These are phyloP conservation scores for Litoditis marina DNA, from an alignment of 2,888 invertebrate genomes.

Conservation along the genomic window DNA sequence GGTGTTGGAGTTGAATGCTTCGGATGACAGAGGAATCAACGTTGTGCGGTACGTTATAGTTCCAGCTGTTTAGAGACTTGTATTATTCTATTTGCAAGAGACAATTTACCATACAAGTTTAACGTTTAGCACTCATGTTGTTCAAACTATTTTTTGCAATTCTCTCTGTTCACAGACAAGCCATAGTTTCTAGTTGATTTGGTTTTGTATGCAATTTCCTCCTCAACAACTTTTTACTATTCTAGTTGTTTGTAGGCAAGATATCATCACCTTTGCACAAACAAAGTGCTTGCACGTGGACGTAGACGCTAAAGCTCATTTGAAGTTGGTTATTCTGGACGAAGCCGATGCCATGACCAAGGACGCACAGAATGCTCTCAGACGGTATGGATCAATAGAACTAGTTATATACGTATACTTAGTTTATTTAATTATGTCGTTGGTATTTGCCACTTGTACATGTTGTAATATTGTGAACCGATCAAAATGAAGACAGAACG, in stretches of 20 bases:
- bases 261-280: conserved; percentile 38
- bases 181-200: too few relatives aligned
- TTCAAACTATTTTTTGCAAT: too few relatives aligned
- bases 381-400: conserved; percentile 74
- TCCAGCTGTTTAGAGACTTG: too few relatives aligned
- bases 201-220: too few relatives aligned
- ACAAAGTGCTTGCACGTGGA: conserved; percentile 73
- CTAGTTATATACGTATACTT: not conserved
- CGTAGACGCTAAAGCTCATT: conserved; percentile 6
- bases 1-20: conserved; percentile 88
- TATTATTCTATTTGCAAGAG: too few relatives aligned
- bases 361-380: conserved; percentile 96
- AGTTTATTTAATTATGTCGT: not conserved
- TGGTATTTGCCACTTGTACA: not conserved
- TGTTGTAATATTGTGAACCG: not conserved
- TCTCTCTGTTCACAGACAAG: too few relatives aligned
- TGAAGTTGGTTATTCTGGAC: conserved; percentile 91
- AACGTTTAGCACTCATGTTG: too few relatives aligned
- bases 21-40: conserved; percentile 82
- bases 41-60: conserved; percentile 25
- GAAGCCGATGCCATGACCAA: conserved; percentile 99
- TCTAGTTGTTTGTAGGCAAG: conserved; percentile 26
- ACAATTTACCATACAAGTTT: too few relatives aligned
- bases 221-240: too few relatives aligned
- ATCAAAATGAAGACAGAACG: too few relatives aligned